phyloP scores from a whole-genome alignment of 1,140 invertebrate genomes.

The Magallana gigas region DNA sequence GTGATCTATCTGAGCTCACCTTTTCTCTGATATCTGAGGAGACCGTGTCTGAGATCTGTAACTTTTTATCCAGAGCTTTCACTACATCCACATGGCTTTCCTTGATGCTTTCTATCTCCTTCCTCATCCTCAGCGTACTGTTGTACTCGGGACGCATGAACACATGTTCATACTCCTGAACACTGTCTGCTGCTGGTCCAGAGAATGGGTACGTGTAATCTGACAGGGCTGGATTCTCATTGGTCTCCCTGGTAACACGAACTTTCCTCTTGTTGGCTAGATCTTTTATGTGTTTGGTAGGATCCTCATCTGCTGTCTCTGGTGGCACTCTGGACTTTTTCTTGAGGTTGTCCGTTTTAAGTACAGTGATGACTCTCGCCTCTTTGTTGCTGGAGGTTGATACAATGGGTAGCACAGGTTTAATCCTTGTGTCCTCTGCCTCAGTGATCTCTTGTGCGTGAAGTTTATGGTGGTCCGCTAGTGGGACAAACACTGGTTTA shows the following conservation, averaged over 20 bases:
- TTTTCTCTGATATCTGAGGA: conserved; percentile 73
- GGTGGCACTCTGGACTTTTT: conserved; percentile 43
- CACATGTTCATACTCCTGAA: conserved; percentile 66
- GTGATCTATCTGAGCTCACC: conserved; percentile 52
- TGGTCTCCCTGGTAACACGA: conserved; percentile 65
- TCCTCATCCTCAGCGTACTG: conserved; percentile 68
- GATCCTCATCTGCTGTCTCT: conserved; percentile 5
- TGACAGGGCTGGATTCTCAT: conserved; percentile 54
- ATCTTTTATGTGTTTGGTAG: conserved; percentile 27
- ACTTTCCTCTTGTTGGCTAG: conserved; percentile 55
- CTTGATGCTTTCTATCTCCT: conserved; percentile 66
- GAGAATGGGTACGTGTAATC: conserved; percentile 72
- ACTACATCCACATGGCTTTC: conserved; percentile 61
- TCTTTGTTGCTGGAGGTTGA: neutral
- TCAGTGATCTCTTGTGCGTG: conserved; percentile 15
- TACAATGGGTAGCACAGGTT: conserved; percentile 21
- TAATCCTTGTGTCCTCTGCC: neutral
- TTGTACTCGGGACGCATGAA: conserved; percentile 74
- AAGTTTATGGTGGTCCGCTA: neutral
- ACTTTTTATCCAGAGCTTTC: conserved; percentile 63
- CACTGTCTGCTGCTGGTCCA: conserved; percentile 49
- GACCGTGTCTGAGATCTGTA: conserved; percentile 65
- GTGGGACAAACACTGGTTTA: conserved; percentile 44
- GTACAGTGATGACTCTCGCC: neutral
- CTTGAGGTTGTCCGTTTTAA: neutral